Evolutionary conservation across 2,113 vertebrate species (phyloP).

Genomic region (Neoarius graeffei): DNA sequence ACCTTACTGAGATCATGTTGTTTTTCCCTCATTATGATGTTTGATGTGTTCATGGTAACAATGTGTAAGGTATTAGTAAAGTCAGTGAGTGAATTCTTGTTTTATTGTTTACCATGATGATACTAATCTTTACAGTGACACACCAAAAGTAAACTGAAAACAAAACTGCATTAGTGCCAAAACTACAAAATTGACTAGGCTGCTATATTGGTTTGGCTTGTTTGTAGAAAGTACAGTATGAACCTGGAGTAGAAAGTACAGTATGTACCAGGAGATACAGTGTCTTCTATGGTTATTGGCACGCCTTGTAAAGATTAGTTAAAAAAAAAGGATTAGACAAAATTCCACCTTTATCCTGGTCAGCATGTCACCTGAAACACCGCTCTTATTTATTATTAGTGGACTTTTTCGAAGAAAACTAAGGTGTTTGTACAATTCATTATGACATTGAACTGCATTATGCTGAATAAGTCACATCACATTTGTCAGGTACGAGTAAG

Average conservation of each 20-base stretch:
- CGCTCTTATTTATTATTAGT: background rate
- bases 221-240: background rate
- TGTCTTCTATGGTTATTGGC: too few relatives aligned
- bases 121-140: background rate
- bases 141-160: background rate
- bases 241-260: too few relatives aligned
- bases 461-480: background rate
- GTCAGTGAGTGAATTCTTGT: background rate
- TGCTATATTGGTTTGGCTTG: background rate
- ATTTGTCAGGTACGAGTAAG: too few relatives aligned
- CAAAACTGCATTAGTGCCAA: background rate
- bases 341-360: background rate
- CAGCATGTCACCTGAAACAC: background rate
- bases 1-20: background rate
- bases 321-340: too few relatives aligned
- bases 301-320: too few relatives aligned
- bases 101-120: background rate
- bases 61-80: background rate
- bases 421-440: background rate
- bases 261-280: too few relatives aligned
- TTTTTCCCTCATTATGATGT: background rate
- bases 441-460: background rate
- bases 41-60: background rate
- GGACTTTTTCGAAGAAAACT: background rate
- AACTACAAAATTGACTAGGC: background rate